phyloP scores from a whole-genome alignment of 2,113 vertebrate genomes.

The Peromyscus leucopus region DNA sequence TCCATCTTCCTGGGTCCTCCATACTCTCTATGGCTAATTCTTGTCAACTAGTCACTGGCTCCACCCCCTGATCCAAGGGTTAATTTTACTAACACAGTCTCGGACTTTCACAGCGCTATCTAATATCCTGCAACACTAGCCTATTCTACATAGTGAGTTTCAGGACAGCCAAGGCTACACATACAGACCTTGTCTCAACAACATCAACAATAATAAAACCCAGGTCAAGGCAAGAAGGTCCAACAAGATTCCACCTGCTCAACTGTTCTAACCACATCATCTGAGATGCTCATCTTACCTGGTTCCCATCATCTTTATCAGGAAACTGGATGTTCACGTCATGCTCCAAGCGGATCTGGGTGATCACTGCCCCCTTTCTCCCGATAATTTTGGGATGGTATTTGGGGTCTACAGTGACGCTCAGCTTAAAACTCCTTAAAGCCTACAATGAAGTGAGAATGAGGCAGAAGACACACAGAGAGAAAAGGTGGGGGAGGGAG shows the following conservation, averaged over 20 bases:
- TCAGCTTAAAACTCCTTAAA: conserved; percentile 97
- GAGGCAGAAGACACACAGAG: background rate
- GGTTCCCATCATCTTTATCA: conserved; percentile 97
- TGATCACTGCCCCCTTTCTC: conserved; percentile 98
- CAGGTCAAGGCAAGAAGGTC: too few species aligned
- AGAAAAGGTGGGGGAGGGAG: rapidly evolving
- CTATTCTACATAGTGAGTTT: background rate
- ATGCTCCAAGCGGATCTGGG: conserved; percentile 95
- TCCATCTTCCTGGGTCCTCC: background rate
- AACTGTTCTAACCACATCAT: rapidly evolving
- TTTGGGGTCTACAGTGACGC: conserved; percentile 97
- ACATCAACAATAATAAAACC: background rate
- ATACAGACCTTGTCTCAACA: background rate
- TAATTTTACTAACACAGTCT: background rate
- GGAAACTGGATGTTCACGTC: conserved; percentile 99
- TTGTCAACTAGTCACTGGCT: background rate
- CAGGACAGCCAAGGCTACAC: background rate
- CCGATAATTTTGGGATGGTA: conserved; percentile 99
- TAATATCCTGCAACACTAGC: background rate
- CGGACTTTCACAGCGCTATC: background rate
- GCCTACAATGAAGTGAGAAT: conserved; percentile 86
- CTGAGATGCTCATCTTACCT: conserved; percentile 87
- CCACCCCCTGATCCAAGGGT: background rate
- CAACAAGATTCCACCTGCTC: rapidly evolving
- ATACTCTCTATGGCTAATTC: background rate